phyloP scores from a whole-genome alignment of 2,888 invertebrate species.

The Deilephila elpenor region DNA sequence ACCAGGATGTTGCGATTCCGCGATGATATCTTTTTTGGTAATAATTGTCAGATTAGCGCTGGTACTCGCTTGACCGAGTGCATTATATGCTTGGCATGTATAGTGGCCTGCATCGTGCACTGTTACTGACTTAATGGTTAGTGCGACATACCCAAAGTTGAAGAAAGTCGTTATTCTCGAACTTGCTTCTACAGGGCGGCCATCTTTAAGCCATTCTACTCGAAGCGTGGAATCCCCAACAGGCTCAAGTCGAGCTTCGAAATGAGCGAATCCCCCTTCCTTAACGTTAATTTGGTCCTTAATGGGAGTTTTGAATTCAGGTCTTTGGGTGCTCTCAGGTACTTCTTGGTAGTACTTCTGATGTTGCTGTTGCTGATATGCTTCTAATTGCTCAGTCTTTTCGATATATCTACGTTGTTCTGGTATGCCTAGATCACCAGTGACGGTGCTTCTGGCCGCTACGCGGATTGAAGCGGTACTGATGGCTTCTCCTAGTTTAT shows the following conservation, averaged over 20 bases:
- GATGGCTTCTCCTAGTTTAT: slow-evolving; percentile 95
- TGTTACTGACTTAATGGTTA: slow-evolving; percentile 96
- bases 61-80: slow-evolving; percentile 93
- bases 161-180: slow-evolving; percentile 96
- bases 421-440: slow-evolving; percentile 93
- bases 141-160: slow-evolving; percentile 97
- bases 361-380: slow-evolving; percentile 92
- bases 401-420: slow-evolving; percentile 96
- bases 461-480: slow-evolving; percentile 92
- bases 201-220: slow-evolving; percentile 97
- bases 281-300: slow-evolving; percentile 93
- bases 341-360: slow-evolving; percentile 92
- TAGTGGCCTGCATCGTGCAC: slow-evolving; percentile 95
- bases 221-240: slow-evolving; percentile 94
- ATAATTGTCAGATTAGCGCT: slow-evolving; percentile 92
- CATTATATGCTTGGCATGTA: slow-evolving; percentile 94
- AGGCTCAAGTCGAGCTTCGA: slow-evolving; percentile 97
- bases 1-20: slow-evolving; percentile 96
- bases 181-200: slow-evolving; percentile 95
- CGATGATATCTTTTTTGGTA: slow-evolving; percentile 93
- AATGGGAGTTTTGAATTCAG: slow-evolving; percentile 95
- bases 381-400: slow-evolving; percentile 95
- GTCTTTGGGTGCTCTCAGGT: slow-evolving; percentile 91
- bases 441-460: slow-evolving; percentile 91
- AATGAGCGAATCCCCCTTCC: slow-evolving; percentile 97